These are phyloP conservation scores for Halocynthia aurantium DNA, from an alignment of 23 tunicate species.

Conservation along the genomic window DNA sequence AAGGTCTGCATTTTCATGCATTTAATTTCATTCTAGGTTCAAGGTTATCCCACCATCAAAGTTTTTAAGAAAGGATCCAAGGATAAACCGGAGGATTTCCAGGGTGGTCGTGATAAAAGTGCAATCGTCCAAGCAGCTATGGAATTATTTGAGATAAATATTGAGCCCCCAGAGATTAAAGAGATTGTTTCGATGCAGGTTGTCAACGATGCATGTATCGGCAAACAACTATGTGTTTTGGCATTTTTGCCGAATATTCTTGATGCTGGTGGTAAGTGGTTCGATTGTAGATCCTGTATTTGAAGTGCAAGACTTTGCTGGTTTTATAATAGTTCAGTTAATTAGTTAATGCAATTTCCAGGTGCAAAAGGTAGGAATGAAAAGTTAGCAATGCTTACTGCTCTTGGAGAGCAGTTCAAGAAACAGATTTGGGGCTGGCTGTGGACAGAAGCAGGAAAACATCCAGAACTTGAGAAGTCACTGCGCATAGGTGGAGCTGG, in stretches of 20 bases:
- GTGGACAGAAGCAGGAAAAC: conserved; percentile 72
- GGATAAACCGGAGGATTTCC: conserved; percentile 79
- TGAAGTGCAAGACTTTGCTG: background rate
- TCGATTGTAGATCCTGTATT: background rate
- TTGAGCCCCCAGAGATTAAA: conserved; percentile 96
- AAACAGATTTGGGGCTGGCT: conserved; percentile 98
- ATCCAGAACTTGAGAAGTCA: conserved; percentile 68
- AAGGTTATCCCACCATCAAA: conserved; percentile 98
- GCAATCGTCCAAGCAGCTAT: conserved; percentile 74
- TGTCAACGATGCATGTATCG: conserved; percentile 61
- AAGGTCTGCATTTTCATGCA: background rate
- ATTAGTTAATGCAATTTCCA: background rate
- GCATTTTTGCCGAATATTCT: conserved; percentile 82
- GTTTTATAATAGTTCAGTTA: background rate
- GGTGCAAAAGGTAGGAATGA: conserved; percentile 83
- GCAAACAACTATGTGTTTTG: conserved; percentile 67
- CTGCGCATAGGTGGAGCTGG: conserved; percentile 84
- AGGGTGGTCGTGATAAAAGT: conserved; percentile 73
- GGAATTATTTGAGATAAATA: conserved; percentile 81
- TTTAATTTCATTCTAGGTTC: conserved; percentile 28
- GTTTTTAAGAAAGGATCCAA: conserved; percentile 70
- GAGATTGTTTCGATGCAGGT: conserved; percentile 55
- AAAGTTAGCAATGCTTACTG: conserved; percentile 45
- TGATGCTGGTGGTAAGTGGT: conserved; percentile 38
- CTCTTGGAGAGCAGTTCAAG: conserved; percentile 75